Evolutionary conservation across 2,113 vertebrate genomes (phyloP), one percentile per base, ranked within the genome.

Genomic region (Alouatta palliata): DNA sequence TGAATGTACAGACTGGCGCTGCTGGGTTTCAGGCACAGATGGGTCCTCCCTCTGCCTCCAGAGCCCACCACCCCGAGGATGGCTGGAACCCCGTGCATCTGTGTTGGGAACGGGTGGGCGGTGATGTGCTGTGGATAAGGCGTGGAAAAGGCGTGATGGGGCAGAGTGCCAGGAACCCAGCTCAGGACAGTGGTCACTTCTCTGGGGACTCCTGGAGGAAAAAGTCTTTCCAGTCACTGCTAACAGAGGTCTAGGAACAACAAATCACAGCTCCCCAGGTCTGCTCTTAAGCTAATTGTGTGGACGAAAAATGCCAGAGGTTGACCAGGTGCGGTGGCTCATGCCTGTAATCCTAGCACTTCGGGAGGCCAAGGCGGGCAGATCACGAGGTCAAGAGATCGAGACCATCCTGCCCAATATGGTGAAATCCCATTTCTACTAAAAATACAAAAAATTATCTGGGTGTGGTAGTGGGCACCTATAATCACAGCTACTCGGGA

Each of bases 101-200:
- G 0, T 21, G 5, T 32, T 8, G 1, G n/a, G 25, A 40, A 17
- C 1, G 27, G 75, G 32, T 20, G 37, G 61, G 45, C 3, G 17
- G 66, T 3, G 3, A 54, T 8, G 2, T 56, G 49, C 64, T 21
- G 0, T 6, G 21, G 76, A 23, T 3, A 13, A 68, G 13, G 58
- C 21, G 7, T 0, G 3, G 49, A 8, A 20, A 64, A 23, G 30
- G 3, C 1, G 0, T 2, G 43, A 49, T 2, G 20, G 52, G 83
- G 10, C 4, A 4, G 37, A 49, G 76, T 43, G 25, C 21, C 23
- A 10, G 76, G 75, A 81, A 68, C 25, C 87, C 30, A 54, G 11
- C 20, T 37, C 20, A 23, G 43, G 37, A 13, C 54, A 23, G 16
- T 5, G 11, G 68, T 35, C 1, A 9, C 64, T 17, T 80, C 70